These are phyloP conservation scores for Dasysyrphus tricinctus DNA, from an alignment of 2,888 invertebrate species.

Conservation along the genomic window DNA sequence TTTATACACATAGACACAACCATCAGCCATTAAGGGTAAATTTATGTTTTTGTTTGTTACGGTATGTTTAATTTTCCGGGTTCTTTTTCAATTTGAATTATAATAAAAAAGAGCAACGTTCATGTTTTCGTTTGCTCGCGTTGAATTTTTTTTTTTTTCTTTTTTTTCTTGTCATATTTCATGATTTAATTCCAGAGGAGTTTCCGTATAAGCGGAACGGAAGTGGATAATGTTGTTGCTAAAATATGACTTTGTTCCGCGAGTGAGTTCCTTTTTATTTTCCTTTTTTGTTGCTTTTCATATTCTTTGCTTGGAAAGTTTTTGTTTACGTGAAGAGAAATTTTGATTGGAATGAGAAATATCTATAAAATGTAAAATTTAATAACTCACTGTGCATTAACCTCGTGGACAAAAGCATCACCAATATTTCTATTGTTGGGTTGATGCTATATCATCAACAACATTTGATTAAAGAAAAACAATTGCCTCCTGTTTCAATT, in stretches of 20 bases:
- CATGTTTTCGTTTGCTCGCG: conserved; percentile 58
- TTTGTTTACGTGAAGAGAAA: conserved; percentile 40
- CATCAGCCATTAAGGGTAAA: conserved; percentile 71
- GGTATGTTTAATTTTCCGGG: conserved; percentile 75
- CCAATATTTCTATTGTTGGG: too few species aligned
- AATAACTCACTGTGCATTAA: too few species aligned
- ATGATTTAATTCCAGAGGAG: conserved; percentile 58
- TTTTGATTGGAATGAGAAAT: neutral
- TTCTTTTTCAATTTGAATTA: conserved; percentile 63
- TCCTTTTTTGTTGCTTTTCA: neutral
- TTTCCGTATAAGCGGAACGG: conserved; percentile 65
- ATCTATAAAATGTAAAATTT: too few species aligned
- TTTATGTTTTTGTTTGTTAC: conserved; percentile 76
- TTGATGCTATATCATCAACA: too few species aligned
- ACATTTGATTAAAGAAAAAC: too few species aligned
- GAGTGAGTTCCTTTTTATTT: conserved; percentile 11
- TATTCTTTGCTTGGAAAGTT: conserved; percentile 11
- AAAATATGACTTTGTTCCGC: conserved; percentile 67
- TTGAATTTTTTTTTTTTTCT: conserved; percentile 26
- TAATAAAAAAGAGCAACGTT: conserved; percentile 64
- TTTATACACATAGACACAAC: conserved; percentile 5
- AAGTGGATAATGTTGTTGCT: conserved; percentile 72
- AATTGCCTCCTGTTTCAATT: too few species aligned
- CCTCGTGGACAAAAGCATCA: too few species aligned
- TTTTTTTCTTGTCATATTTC: conserved; percentile 54